Conservation (phyloP, 2,113 vertebrate species). For the Syngnathoides biaculeatus region DNA sequence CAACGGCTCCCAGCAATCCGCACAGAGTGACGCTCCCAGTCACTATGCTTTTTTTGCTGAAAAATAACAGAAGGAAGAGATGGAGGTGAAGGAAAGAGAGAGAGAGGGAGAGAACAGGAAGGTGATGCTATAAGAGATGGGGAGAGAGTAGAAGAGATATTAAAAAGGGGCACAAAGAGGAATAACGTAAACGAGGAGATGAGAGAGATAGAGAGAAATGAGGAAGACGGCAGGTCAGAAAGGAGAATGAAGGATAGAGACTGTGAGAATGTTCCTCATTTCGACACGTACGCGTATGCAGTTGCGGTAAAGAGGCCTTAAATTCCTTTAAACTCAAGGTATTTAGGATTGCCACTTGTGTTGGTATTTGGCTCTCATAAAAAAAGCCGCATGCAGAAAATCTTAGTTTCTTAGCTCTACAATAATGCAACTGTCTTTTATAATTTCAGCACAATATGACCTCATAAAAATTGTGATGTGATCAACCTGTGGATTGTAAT, state of each 20-base stretch:
- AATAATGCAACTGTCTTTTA: not conserved
- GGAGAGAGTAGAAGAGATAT: constrained; percentile 34
- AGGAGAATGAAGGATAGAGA: constrained; percentile 37
- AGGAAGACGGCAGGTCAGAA: constrained; percentile 35
- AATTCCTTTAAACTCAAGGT: constrained; percentile 3
- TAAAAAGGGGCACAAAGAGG: not conserved
- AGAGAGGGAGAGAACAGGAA: constrained; percentile 30
- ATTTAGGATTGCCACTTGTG: not conserved
- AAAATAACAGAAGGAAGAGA: constrained; percentile 13
- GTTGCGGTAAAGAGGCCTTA: constrained; percentile 5
- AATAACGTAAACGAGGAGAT: constrained; percentile 19
- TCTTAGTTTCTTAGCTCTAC: not conserved
- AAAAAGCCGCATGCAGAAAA: not conserved
- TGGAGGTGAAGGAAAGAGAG: constrained; percentile 25
- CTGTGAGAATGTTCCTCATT: constrained; percentile 12
- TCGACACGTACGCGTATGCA: not conserved
- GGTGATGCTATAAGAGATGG: constrained; percentile 27
- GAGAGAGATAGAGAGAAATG: constrained; percentile 22
- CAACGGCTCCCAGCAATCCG: constrained; percentile 89
- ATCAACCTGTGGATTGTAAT: no score
- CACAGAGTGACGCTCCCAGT: constrained; percentile 78
- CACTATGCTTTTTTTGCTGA: constrained; percentile 48
- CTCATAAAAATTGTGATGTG: no score
- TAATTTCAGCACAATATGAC: no score
- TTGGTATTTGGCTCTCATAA: not conserved